A percentile compares a stretch with the other conserved stretches of the same genome.
Conservation (phyloP, 2,113 vertebrate species). For the Tragelaphus imberbis region DNA sequence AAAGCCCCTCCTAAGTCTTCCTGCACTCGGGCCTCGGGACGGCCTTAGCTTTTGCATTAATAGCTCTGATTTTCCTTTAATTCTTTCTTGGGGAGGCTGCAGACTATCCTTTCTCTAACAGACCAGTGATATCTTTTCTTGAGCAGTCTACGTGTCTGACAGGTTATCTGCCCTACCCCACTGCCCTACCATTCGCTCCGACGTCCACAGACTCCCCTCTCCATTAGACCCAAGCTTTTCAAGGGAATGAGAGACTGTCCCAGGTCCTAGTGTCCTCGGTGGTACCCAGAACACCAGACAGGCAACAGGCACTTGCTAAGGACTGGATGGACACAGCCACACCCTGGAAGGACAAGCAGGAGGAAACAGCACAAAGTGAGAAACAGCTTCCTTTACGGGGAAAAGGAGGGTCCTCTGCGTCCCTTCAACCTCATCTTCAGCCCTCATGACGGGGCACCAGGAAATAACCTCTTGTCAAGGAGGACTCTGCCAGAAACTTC, state of each 20-base stretch:
- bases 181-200: background rate
- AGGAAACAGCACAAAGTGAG: background rate
- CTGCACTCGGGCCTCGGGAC: rapidly evolving
- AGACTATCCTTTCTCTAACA: background rate
- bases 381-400: background rate
- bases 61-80: background rate
- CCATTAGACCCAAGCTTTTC: background rate
- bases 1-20: background rate
- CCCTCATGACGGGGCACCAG: no score
- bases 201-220: background rate
- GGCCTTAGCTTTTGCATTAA: background rate
- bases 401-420: background rate
- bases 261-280: background rate
- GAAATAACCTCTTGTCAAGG: background rate
- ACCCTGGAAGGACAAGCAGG: background rate
- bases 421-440: background rate
- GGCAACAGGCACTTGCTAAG: background rate
- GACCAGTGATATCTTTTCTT: background rate
- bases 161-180: background rate
- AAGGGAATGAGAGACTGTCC: background rate
- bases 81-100: background rate
- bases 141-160: background rate
- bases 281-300: background rate
- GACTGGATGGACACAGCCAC: background rate
- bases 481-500: background rate